Evolutionary conservation across 2,888 invertebrate species (phyloP).

Genomic region (Cistogaster globosa): DNA sequence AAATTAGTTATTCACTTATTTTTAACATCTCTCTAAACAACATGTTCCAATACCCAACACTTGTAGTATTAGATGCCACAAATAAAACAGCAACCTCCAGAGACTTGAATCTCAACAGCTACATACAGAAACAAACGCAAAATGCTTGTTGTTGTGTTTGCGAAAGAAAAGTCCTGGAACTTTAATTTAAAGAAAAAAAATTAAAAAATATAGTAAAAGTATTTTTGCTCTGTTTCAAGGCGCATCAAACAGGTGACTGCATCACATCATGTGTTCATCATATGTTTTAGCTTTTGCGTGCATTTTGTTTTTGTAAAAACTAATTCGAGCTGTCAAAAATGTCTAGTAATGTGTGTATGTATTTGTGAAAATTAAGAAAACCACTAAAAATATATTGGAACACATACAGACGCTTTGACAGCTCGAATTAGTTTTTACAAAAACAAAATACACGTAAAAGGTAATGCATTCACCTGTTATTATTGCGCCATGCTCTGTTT

Average conservation of each 20-base stretch:
- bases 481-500: conserved; percentile 62
- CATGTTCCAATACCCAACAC: conserved; percentile 36
- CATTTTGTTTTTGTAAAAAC: no score
- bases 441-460: no score
- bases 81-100: conserved; percentile 43
- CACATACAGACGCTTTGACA: no score
- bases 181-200: conserved; percentile 8
- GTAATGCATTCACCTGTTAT: no score
- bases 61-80: neutral
- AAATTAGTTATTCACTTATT: conserved; percentile 71
- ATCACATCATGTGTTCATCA: no score
- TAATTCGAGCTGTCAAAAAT: no score
- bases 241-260: no score
- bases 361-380: no score
- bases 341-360: no score
- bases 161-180: conserved; percentile 51
- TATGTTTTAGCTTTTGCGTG: no score
- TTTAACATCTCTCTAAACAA: conserved; percentile 51
- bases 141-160: conserved; percentile 32
- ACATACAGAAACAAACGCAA: conserved; percentile 7
- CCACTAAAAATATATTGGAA: no score
- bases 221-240: conserved; percentile 63
- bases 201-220: conserved; percentile 35
- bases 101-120: conserved; percentile 43
- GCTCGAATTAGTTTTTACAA: no score